Conservation (phyloP, 92 coral and sea anemone species). For the Bergia sp. region DNA sequence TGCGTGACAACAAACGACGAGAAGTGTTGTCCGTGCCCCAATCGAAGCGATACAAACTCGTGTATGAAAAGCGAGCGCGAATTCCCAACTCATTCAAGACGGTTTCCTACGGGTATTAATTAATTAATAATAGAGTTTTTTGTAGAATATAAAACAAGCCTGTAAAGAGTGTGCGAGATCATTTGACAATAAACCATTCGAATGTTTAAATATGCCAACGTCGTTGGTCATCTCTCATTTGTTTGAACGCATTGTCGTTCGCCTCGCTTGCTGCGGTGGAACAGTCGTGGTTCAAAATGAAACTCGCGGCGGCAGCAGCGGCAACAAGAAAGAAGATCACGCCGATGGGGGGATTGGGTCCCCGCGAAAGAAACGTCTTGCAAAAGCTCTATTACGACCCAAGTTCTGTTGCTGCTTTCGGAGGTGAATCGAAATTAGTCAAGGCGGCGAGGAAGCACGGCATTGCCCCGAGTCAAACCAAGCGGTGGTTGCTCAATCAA, state of each 20-base stretch:
- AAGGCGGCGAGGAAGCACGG: background rate
- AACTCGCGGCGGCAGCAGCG: background rate
- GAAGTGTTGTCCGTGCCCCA: background rate
- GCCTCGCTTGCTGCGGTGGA: background rate
- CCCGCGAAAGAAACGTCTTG: background rate
- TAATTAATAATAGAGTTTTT: background rate
- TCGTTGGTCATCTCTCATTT: background rate
- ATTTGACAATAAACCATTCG: too few relatives aligned
- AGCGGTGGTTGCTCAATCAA: conserved; percentile 3
- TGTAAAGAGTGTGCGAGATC: too few relatives aligned
- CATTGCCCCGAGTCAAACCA: background rate
- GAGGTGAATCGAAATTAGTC: background rate
- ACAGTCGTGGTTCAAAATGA: background rate
- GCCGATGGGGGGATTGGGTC: background rate
- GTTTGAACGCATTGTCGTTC: background rate
- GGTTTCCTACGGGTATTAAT: background rate
- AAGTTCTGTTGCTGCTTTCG: conserved; percentile 8
- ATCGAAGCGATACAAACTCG: background rate
- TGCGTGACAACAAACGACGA: background rate
- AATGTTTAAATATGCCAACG: too few relatives aligned
- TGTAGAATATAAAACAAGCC: too few relatives aligned
- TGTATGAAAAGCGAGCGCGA: background rate
- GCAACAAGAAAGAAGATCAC: background rate
- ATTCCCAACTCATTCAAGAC: background rate
- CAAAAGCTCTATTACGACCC: background rate